Conservation (phyloP, 2,113 vertebrate genomes). For the Enhydra lutris region DNA sequence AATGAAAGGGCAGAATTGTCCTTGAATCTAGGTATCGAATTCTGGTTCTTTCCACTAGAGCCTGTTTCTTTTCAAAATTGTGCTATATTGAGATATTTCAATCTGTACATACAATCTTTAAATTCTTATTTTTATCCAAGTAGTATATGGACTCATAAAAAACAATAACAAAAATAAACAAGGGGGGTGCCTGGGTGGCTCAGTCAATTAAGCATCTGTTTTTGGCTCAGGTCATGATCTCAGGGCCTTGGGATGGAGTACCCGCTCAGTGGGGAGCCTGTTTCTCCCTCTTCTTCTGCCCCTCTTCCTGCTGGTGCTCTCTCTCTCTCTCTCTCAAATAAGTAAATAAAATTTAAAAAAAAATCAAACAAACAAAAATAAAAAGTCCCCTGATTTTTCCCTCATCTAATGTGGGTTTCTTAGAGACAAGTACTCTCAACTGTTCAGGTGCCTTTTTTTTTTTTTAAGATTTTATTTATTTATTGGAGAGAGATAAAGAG, state of each 20-base stretch:
- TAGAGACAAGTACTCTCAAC: neutral
- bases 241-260: neutral
- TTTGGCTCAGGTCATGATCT: neutral
- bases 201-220: neutral
- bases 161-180: neutral
- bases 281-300: neutral
- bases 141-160: neutral
- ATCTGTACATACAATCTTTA: neutral
- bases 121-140: slow-evolving; percentile 22
- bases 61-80: neutral
- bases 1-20: neutral
- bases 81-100: neutral
- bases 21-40: neutral
- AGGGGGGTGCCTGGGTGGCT: neutral
- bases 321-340: neutral
- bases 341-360: neutral
- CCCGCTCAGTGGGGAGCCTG: neutral
- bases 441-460: neutral
- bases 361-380: neutral
- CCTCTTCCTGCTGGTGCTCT: neutral
- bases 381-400: neutral
- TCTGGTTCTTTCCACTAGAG: neutral
- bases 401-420: neutral
- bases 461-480: too few species aligned
- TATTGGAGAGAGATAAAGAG: too few species aligned